Conservation (phyloP, 2,888 invertebrate genomes). For the Stegana nigrithorax region DNA sequence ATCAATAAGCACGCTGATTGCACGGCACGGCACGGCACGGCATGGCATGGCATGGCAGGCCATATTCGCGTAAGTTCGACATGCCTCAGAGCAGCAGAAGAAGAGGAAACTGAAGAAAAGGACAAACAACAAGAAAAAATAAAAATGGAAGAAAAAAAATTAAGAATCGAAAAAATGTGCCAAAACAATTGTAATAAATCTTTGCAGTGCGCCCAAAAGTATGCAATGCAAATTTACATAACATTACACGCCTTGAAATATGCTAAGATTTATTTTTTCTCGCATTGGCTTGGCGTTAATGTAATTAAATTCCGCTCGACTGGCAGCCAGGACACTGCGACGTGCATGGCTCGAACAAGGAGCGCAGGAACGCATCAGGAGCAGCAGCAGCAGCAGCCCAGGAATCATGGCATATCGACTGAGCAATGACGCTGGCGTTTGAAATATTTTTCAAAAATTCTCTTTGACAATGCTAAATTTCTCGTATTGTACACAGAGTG, state of each 20-base stretch:
- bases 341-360: background rate
- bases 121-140: too few species aligned
- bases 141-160: too few species aligned
- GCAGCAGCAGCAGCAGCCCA: background rate
- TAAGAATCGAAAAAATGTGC: too few species aligned
- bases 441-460: background rate
- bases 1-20: conserved; percentile 60
- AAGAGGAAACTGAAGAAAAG: too few species aligned
- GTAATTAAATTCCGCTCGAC: conserved; percentile 24
- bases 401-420: too few species aligned
- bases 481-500: background rate
- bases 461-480: background rate
- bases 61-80: conserved; percentile 12
- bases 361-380: background rate
- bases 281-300: background rate
- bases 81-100: background rate
- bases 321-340: background rate
- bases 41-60: too few species aligned
- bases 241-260: background rate
- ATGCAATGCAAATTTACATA: conserved; percentile 48
- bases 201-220: conserved; percentile 33
- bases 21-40: too few species aligned
- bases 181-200: conserved; percentile 29
- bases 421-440: too few species aligned
- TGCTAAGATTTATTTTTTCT: background rate